phyloP scores from a whole-genome alignment of 2,113 vertebrate genomes.

The Eulacestoma nigropectus region DNA sequence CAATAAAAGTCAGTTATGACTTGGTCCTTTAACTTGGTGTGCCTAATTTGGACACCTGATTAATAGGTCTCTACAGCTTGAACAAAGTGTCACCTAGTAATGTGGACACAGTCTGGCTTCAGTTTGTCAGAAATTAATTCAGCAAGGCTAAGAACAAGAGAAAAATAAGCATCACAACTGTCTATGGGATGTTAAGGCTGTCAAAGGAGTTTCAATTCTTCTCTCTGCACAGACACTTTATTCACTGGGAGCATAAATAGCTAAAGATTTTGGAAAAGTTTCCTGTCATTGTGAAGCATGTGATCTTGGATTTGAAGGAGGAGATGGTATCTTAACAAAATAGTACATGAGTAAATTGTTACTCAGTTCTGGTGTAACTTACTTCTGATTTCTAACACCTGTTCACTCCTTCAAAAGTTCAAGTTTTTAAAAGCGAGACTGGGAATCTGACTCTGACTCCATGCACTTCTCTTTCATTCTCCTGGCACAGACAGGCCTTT shows the following conservation, averaged over 20 bases:
- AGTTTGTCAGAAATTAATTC: background rate
- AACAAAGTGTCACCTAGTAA: background rate
- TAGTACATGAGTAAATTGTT: fast-evolving
- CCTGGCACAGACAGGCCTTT: background rate
- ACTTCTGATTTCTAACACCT: background rate
- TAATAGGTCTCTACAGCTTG: background rate
- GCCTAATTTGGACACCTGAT: background rate
- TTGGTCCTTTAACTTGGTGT: background rate
- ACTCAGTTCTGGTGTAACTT: background rate
- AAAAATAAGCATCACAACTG: background rate
- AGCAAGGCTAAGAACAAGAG: background rate
- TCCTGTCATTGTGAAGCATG: background rate
- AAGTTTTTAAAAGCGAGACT: background rate
- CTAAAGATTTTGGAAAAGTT: background rate
- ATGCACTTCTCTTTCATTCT: background rate
- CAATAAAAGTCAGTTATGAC: background rate
- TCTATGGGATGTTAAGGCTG: background rate
- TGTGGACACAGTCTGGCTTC: background rate
- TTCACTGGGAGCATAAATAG: background rate
- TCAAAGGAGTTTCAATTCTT: background rate
- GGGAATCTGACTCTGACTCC: background rate
- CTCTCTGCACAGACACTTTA: background rate
- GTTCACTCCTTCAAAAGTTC: background rate
- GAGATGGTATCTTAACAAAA: background rate
- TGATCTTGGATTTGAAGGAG: background rate